These are phyloP conservation scores for Prunella fulvescens DNA, from an alignment of 2,113 vertebrate species.

Conservation along the genomic window DNA sequence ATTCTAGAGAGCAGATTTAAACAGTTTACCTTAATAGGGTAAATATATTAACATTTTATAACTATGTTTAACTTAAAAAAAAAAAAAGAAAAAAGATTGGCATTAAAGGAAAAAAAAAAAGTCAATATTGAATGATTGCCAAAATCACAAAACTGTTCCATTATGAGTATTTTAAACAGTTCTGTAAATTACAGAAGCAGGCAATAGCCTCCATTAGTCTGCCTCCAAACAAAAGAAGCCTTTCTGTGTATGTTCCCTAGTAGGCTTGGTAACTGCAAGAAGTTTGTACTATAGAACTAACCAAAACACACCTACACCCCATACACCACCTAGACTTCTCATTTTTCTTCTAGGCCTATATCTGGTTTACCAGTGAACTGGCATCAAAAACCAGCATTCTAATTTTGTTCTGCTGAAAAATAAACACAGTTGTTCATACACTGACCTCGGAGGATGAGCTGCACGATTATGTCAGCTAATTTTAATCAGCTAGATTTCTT, in stretches of 20 bases:
- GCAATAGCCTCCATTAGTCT: background rate
- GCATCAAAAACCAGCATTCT: background rate
- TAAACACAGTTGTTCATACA: rapidly evolving
- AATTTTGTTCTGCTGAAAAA: background rate
- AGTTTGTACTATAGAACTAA: background rate
- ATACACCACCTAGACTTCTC: background rate
- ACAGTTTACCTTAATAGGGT: background rate
- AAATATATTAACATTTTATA: slow-evolving; percentile 25
- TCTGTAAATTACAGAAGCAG: background rate
- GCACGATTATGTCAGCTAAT: background rate
- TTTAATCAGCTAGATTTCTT: background rate
- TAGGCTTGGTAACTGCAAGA: background rate
- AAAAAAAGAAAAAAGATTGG: background rate
- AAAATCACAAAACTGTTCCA: slow-evolving; percentile 6
- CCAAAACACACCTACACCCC: background rate
- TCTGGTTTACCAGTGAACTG: background rate
- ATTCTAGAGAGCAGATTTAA: slow-evolving; percentile 50
- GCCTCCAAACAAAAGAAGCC: background rate
- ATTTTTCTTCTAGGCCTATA: slow-evolving; percentile 23
- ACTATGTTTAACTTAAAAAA: background rate
- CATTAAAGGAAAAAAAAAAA: background rate
- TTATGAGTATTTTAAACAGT: background rate
- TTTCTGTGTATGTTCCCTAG: background rate
- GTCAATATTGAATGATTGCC: background rate
- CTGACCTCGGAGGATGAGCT: background rate